phyloP scores from a whole-genome alignment of 2,888 invertebrate genomes.

The Stenodema calcarata region DNA sequence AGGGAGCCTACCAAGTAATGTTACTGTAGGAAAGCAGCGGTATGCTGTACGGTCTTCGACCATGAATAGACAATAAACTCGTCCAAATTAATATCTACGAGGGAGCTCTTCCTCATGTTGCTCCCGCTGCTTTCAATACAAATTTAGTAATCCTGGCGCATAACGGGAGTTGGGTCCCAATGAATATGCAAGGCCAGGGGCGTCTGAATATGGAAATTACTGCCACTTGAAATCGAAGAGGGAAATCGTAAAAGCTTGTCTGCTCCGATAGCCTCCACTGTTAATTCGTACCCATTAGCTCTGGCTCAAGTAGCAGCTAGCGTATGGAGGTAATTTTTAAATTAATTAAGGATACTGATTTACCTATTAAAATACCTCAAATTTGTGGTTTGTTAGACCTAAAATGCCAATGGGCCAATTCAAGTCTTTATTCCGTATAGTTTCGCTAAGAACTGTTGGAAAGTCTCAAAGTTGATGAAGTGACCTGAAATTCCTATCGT shows the following conservation, averaged over 20 bases:
- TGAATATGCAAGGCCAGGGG: not conserved
- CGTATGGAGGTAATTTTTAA: no score
- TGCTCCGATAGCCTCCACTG: not conserved
- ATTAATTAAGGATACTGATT: no score
- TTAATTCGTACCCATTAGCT: not conserved
- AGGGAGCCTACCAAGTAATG: not conserved
- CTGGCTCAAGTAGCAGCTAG: no score
- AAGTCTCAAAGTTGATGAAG: no score
- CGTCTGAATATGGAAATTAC: not conserved
- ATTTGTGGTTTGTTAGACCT: no score
- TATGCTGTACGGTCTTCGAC: not conserved
- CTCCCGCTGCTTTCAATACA: not conserved
- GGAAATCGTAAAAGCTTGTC: not conserved
- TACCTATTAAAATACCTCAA: no score
- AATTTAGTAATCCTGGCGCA: not conserved
- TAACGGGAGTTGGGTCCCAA: not conserved
- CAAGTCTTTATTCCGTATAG: no score
- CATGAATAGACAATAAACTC: constrained; percentile 2
- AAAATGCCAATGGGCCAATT: no score
- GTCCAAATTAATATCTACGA: not conserved
- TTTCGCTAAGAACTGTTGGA: no score
- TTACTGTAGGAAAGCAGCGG: not conserved
- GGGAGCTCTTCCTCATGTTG: not conserved
- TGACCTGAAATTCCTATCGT: no score
- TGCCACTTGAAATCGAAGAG: not conserved